Evolutionary conservation across 2,113 vertebrate genomes (phyloP), one percentile per base, ranked within the genome.

Genomic region (Nanorana parkeri): DNA sequence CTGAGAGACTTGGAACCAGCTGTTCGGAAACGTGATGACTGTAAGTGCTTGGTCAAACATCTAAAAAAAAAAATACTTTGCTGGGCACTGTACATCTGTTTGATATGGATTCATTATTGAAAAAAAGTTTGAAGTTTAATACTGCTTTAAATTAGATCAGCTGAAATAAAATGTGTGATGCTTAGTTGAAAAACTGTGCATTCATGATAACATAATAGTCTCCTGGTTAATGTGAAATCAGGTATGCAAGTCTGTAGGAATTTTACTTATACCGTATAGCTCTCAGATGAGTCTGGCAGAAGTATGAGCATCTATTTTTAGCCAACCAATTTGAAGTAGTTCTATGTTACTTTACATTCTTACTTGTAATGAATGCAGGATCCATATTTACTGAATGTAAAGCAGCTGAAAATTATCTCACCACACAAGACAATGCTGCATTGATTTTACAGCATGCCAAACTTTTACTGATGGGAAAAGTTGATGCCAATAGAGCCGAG

Each of bases 291-390:
- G 68, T 17, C 56, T 72, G 36, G 36, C 15, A 54, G 78, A 52
- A 68, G 21, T 10, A 21, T 61, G 67, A 24, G 29, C 54, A 17
- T 69, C 67, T 72, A 72, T 64, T 63, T 72, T 71, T 80, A 71
- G 56, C 51, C 16, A 51, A 54, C 17, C 36, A 63, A 63, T 72
- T 68, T 26, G 41, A 72, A 69, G 67, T 61, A 47, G 78, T 69
- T 80, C 67, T 72, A 23, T 71, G 52, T 61, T 36, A 80, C 63
- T 72, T 80, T 51, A 29, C 56, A 63, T 71, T 80, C 56, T 63
- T 63, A 19, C 32, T 68, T 6, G 17, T 60, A 80, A 80, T 0
- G 17, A 60, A 80, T 80, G 36, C 24, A 69, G 19, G 41, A 52
- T 58, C 67, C 23, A 28, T 80, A 41, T 69, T 69, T 80, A 68